phyloP scores from a whole-genome alignment of 2,797 vertebrate species.

The Acomys russatus region DNA sequence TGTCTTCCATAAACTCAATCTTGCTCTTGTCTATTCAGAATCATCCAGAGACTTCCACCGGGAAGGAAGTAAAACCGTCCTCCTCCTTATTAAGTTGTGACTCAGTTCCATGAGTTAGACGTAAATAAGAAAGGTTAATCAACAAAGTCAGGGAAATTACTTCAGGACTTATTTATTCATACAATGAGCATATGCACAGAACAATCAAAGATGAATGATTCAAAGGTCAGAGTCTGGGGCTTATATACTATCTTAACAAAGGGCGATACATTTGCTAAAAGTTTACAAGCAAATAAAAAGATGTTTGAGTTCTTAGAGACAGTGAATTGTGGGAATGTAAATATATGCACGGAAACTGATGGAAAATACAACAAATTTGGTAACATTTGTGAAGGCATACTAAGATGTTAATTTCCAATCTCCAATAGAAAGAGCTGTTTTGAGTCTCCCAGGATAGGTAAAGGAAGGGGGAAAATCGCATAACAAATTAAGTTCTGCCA shows the following conservation, averaged over 20 bases:
- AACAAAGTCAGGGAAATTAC: background rate
- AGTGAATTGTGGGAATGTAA: background rate
- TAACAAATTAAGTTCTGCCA: background rate
- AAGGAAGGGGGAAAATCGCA: background rate
- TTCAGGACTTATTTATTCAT: background rate
- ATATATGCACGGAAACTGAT: background rate
- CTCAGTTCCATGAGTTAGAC: background rate
- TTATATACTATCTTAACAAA: background rate
- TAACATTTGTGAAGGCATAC: background rate
- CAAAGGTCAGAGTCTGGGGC: background rate
- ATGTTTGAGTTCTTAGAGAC: background rate
- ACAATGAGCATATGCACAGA: background rate
- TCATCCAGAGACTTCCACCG: background rate
- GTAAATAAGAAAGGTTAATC: background rate
- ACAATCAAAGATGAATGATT: background rate
- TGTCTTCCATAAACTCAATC: background rate
- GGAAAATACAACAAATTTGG: background rate
- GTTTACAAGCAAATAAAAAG: background rate
- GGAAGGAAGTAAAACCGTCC: background rate
- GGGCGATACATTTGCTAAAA: background rate
- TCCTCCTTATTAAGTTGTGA: background rate
- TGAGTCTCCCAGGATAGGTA: background rate
- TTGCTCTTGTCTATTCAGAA: background rate
- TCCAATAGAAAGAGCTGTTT: background rate
- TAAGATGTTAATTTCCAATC: background rate